Evolutionary conservation across 2,797 vertebrate genomes (phyloP), one percentile per base, ranked within the genome.

Genomic region (Schizopygopsis pylzovi): DNA sequence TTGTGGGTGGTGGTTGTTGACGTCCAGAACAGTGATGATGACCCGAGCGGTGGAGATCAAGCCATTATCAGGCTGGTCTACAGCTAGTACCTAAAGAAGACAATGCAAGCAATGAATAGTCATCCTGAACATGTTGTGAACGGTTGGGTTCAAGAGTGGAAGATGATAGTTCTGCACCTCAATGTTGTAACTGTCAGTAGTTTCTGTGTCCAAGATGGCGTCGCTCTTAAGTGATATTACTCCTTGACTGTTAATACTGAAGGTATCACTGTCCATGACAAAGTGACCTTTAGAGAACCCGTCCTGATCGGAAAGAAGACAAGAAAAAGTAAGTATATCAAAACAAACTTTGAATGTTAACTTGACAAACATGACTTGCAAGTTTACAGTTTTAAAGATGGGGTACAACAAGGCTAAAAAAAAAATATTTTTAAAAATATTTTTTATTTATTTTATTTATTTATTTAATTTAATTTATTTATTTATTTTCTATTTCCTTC

Each of bases 1-100:
- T 91, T 96, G 93, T 0, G 96, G 96, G 83, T 94, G 91, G 86
- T 97, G 96, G 89, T 97, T 96, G 0, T 96, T 97, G 90, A 95
- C 89, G 79, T 97, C 96, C 89, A 94, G 89, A 87, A 96, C 78
- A 3, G 89, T 94, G 91, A 97, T 79, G 83, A 91, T 93, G 84
- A 96, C 86, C 86, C 92, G 83, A 71, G 95, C 91, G 0, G 94
- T 95, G 81, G 94, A 90, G n/a, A 4, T 95, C 45, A 95, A 91
- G 3, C 95, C 93, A 1, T 90, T 82, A 0, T 0, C 76, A 18
- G 82, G 63, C 33, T 92, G 92, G 91, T 96, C 96, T 85, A 95
- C 93, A 15, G 95, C 96, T 86, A 92, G 90, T 7, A 96, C 93
- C 96, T 96, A 85, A 11, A 13, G 33, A 45, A 33, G 25, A 47